Conservation (phyloP, 2,888 invertebrate species). For the Trimorus sp. region DNA sequence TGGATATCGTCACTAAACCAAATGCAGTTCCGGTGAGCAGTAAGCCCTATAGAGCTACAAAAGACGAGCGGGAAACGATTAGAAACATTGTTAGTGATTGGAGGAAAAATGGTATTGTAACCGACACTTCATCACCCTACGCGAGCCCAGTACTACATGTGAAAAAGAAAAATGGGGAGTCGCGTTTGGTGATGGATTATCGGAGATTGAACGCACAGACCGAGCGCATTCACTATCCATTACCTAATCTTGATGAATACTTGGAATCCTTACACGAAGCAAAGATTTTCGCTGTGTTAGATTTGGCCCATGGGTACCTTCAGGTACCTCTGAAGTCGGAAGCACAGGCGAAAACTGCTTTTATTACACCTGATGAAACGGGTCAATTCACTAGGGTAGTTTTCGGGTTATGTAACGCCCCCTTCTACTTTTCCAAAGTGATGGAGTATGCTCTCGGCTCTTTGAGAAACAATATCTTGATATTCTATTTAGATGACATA, state of each 20-base stretch:
- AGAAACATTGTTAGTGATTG: background rate
- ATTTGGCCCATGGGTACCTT: constrained; percentile 14
- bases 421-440: background rate
- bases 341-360: background rate
- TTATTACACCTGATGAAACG: background rate
- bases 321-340: background rate
- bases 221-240: constrained; percentile 3
- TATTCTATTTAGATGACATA: background rate
- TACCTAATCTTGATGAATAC: constrained; percentile 5
- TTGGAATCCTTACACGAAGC: constrained; percentile 3
- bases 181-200: constrained; percentile 5
- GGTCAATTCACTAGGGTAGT: background rate
- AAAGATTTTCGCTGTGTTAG: constrained; percentile 5
- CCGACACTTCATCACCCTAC: background rate
- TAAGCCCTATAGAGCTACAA: background rate
- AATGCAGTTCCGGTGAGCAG: background rate
- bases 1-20: constrained; percentile 10
- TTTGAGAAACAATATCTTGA: background rate
- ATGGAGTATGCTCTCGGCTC: background rate
- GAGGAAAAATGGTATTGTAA: background rate
- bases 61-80: background rate
- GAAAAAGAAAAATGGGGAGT: constrained; percentile 16
- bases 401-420: constrained; percentile 4
- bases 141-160: constrained; percentile 2
- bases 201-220: constrained; percentile 4